Evolutionary conservation across 2,113 vertebrate species (phyloP).

Genomic region (Callithrix jacchus): DNA sequence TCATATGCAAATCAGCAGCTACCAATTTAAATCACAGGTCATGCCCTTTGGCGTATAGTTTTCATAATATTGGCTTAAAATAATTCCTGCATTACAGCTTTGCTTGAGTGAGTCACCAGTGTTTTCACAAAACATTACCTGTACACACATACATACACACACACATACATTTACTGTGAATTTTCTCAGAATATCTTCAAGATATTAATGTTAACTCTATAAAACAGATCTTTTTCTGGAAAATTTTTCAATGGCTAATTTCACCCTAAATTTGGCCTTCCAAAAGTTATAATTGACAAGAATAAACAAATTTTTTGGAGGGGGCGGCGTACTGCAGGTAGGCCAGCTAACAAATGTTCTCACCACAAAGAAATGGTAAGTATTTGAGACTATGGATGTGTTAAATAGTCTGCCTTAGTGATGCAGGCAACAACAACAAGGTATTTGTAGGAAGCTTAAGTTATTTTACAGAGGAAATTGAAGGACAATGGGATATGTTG

Average conservation of each 20-base stretch:
- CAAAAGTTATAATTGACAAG: conserved; percentile 16
- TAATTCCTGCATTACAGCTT: neutral
- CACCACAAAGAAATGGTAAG: too few relatives aligned
- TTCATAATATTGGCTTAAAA: neutral
- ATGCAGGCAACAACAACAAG: neutral
- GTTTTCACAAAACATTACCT: neutral
- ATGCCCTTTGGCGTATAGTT: neutral
- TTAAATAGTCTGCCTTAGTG: neutral
- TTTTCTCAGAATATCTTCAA: neutral
- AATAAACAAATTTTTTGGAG: neutral
- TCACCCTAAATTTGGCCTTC: conserved; percentile 67
- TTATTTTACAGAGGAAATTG: neutral
- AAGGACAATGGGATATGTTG: neutral
- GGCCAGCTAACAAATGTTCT: neutral
- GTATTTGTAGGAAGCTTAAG: neutral
- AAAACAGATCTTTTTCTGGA: conserved; percentile 37
- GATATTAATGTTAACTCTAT: neutral
- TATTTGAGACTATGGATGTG: too few relatives aligned
- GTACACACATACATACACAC: neutral
- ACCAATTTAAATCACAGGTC: neutral
- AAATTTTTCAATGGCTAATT: conserved; percentile 68
- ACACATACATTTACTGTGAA: neutral
- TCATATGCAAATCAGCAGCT: neutral
- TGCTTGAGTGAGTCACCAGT: neutral
- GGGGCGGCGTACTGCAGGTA: conserved; percentile 24